Percentiles rank a stretch among this genome's conserved stretches.
Evolutionary conservation across 2,888 invertebrate species (phyloP).

Genomic region (Dyspetes luteomarginatus): DNA sequence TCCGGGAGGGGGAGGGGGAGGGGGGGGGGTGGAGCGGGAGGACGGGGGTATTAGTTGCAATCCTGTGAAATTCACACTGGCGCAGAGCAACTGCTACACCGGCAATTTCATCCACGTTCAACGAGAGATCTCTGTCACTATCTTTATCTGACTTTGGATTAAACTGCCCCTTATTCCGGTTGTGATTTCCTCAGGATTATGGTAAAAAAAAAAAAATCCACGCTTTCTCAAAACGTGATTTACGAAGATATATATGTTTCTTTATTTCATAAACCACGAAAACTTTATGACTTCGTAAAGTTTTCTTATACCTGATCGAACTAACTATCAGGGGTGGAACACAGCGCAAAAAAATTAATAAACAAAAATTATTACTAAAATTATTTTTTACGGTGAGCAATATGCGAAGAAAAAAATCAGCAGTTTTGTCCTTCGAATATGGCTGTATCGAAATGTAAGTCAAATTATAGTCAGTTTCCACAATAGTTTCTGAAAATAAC

Average conservation of each 20-base stretch:
- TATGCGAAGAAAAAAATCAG: no score
- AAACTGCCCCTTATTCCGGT: conserved; percentile 20
- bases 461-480: no score
- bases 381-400: no score
- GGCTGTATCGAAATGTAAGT: no score
- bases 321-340: no score
- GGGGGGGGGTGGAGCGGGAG: no score
- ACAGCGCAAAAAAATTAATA: no score
- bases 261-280: background rate
- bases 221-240: background rate
- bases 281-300: background rate
- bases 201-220: conserved; percentile 17
- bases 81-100: conserved; percentile 36
- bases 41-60: conserved; percentile 30
- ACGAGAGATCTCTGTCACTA: conserved; percentile 17
- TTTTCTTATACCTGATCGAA: no score
- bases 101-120: conserved; percentile 19
- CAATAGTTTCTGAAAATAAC: no score
- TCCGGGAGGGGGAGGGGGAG: background rate
- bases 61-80: conserved; percentile 31
- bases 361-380: no score
- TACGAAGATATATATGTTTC: background rate
- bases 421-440: no score
- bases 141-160: conserved; percentile 22
- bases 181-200: conserved; percentile 1